Base-by-base conservation (phyloP, 2,797 vertebrate species). In the Clamator glandarius region DNA sequence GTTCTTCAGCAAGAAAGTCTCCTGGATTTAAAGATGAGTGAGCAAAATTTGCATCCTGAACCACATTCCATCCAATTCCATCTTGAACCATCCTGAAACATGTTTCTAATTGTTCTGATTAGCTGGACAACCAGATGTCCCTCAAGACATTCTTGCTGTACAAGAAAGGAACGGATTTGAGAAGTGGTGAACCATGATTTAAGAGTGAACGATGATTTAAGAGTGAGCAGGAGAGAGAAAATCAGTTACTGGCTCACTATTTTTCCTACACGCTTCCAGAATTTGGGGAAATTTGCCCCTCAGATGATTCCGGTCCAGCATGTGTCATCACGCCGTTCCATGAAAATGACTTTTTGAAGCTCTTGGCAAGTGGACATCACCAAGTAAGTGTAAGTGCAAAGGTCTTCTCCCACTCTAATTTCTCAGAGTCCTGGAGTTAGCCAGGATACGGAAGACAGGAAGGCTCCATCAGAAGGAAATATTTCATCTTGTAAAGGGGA, bases 1-100 rank as follows among this genome's bases (percentile, higher is more conserved):
- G 51, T 11, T 44, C n/a, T 51, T 44, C 42, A 11, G 9, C 33
- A 14, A 48, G 29, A 74, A 72, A 29, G 1, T 10, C 33, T 58
- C 59, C 36, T 59, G 35, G 29, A 18, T 17, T 31, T 2, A 3
- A 54, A 18, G 19, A 9, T 0, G 0, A n/a, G 35, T 6, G 46
- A 79, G 23, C 24, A 62, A 33, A 33, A 51, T 20, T 20, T 15
- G 14, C 70, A 58, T 12, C 33, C 28, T 41, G 36, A 66, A 46
- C 12, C 51, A 28, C 52, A 28, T 25, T 23, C 51, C 46, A 48
- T 48, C 46, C 46, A 24, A 24, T 48, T 46, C 46, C 46, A 46
- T 48, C 46, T 48, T 48, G 46, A 48, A 23, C 23, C 70, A 58
- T 14, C 31, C 28, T 41, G 36, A 66, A 51, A 9, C 5, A 2